These are phyloP conservation scores for Keiferia lycopersicella DNA, from an alignment of 2,888 invertebrate genomes.

Conservation along the genomic window DNA sequence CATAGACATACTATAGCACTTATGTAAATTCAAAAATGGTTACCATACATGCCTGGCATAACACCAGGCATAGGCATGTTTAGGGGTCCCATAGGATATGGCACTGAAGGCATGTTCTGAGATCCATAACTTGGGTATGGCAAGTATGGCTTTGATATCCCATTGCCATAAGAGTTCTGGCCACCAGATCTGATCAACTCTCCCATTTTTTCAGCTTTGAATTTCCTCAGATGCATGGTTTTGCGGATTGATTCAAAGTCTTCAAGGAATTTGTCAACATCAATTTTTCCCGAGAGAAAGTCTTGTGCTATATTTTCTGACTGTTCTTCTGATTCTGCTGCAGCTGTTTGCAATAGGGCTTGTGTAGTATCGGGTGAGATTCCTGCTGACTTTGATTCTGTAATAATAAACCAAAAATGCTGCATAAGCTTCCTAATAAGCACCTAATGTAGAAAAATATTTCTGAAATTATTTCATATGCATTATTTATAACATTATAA, in stretches of 20 bases:
- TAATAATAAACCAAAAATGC: conserved; percentile 43
- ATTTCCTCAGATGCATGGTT: conserved; percentile 84
- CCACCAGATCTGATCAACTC: conserved; percentile 82
- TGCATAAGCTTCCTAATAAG: not conserved
- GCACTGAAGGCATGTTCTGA: conserved; percentile 85
- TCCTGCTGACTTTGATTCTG: conserved; percentile 88
- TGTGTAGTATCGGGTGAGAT: conserved; percentile 92
- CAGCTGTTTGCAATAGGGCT: conserved; percentile 93
- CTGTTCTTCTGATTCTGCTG: conserved; percentile 96
- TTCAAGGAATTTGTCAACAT: conserved; percentile 92
- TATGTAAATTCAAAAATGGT: conserved; percentile 59
- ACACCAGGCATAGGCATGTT: conserved; percentile 89
- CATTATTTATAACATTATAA: too few relatives aligned
- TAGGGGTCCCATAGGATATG: conserved; percentile 87
- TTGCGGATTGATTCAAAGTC: conserved; percentile 88
- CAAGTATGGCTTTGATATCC: conserved; percentile 63
- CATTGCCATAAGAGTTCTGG: conserved; percentile 65
- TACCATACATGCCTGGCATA: conserved; percentile 83
- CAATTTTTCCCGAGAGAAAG: conserved; percentile 87
- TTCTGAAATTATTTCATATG: too few relatives aligned
- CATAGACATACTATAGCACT: conserved; percentile 8
- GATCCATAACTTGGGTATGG: conserved; percentile 70
- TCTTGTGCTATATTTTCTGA: conserved; percentile 92
- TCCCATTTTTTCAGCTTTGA: conserved; percentile 96
- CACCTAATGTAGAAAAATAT: too few relatives aligned